Base-by-base conservation (phyloP, 2,113 vertebrate species). In the Channa argus region DNA sequence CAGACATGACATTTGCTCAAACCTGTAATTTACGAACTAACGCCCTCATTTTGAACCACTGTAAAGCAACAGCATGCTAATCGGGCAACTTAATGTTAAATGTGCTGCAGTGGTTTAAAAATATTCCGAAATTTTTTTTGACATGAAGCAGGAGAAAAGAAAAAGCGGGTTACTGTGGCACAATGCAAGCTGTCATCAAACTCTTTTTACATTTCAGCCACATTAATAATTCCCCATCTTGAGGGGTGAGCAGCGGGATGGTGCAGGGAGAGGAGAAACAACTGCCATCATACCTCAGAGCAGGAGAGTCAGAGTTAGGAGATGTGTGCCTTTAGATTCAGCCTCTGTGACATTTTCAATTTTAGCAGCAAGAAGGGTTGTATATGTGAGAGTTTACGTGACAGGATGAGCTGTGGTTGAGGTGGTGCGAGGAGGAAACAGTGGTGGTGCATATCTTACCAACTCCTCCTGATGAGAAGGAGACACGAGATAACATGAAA, bases 401-500 rank as follows among this genome's bases (percentile, higher is more conserved):
- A 43, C 38, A 65, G 59, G 78, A 69, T 52, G 64, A 3, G 11
- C 38, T 63, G 7, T 3, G 41, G 41, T 8, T 0, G 63, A 12
- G 37, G 60, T 53, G 73, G 15, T n/a, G 43, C 49, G 39, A 52
- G 43, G 33, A 46, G 50, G 44, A 39, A 38, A 11, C 3, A 58
- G 45, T 38, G 38, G 6, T 55, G 14, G 46, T 12, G 12, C 38
- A 50, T 45, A 59, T 84, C 87, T 93, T 92, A 93, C 89, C 93
- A 91, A 74, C 74, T 91, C 91, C 84, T 93, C 91, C 92, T 91
- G 79, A 55, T 74, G 72, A 53, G 59, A 79, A 14, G 74, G 51
- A 82, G 55, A 79, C 59, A 53, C 15, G 63, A 54, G 66, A 81
- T 15, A 9, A 36, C 50, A 58, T 11, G 63, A 11, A 34, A 68